Evolutionary conservation across 2,888 invertebrate species (phyloP).

Genomic region (Adelognathus sp.): DNA sequence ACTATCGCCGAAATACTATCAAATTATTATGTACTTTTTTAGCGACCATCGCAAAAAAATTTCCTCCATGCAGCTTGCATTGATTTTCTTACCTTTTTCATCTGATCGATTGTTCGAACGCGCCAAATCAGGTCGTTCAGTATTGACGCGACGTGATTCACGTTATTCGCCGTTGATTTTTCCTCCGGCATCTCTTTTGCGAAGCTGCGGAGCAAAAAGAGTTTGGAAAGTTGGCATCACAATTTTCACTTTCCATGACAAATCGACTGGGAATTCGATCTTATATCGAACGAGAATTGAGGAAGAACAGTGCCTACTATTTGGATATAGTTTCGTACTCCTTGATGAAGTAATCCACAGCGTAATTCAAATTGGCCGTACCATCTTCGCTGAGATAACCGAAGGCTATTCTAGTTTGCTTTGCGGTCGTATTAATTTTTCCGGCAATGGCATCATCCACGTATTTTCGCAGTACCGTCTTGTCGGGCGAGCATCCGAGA

Average conservation of each 20-base stretch:
- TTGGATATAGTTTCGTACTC: conserved; percentile 57
- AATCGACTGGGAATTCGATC: too few relatives aligned
- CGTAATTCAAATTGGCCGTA: conserved; percentile 55
- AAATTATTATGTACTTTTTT: too few relatives aligned
- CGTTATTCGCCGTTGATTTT: neutral
- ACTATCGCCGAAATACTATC: too few relatives aligned
- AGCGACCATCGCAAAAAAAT: too few relatives aligned
- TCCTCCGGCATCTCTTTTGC: conserved; percentile 13
- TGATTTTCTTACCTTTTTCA: conserved; percentile 52
- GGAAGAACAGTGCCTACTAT: conserved; percentile 45
- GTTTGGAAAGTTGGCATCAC: neutral
- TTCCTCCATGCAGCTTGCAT: too few relatives aligned
- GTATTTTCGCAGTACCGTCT: conserved; percentile 76
- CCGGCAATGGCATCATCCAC: conserved; percentile 46
- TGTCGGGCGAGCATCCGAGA: conserved; percentile 80
- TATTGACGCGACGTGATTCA: conserved; percentile 4
- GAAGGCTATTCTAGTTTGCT: conserved; percentile 45
- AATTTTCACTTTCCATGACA: neutral
- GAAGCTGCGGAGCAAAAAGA: conserved; percentile 16
- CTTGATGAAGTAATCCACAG: conserved; percentile 58
- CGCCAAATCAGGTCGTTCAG: conserved; percentile 47
- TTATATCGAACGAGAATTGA: neutral
- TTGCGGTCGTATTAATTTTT: conserved; percentile 27
- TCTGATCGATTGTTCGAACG: conserved; percentile 35
- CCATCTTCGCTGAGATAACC: conserved; percentile 42